phyloP scores from a whole-genome alignment of 2,797 vertebrate genomes.

The Catostomus latipinnis region DNA sequence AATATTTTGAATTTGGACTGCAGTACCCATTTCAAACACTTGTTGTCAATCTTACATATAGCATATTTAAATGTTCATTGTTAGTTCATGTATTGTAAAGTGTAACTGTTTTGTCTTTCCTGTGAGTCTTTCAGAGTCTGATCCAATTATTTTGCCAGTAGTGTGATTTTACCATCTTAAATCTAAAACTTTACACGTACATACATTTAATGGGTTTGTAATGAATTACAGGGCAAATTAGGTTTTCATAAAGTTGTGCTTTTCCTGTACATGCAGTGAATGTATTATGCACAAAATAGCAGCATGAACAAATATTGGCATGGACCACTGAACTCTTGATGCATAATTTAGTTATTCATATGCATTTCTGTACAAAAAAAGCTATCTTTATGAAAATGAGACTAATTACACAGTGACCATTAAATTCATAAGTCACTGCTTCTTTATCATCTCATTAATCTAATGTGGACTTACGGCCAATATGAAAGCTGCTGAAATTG shows the following conservation, averaged over 20 bases:
- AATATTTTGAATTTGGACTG: too few species aligned
- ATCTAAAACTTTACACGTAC: not conserved
- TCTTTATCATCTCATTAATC: not conserved
- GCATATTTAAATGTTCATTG: too few species aligned
- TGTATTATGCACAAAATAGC: not conserved
- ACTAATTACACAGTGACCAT: not conserved
- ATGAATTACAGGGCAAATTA: not conserved
- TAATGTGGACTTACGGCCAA: not conserved
- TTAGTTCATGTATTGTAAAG: too few species aligned
- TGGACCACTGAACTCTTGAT: not conserved
- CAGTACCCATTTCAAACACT: too few species aligned
- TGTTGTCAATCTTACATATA: too few species aligned
- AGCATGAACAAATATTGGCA: not conserved
- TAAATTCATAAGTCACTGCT: not conserved
- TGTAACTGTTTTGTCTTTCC: too few species aligned
- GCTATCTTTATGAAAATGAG: not conserved
- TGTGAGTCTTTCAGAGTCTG: too few species aligned
- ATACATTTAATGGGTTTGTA: not conserved
- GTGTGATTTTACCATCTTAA: not conserved
- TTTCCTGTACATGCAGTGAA: not conserved
- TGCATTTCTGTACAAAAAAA: not conserved
- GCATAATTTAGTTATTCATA: not conserved
- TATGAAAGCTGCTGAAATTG: not conserved
- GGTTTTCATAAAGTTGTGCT: not conserved
- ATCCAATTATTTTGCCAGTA: not conserved